Percentiles rank a stretch among this genome's conserved stretches.
Evolutionary conservation across 2,888 invertebrate species (phyloP).

Genomic region (Tenthredo mesomela): DNA sequence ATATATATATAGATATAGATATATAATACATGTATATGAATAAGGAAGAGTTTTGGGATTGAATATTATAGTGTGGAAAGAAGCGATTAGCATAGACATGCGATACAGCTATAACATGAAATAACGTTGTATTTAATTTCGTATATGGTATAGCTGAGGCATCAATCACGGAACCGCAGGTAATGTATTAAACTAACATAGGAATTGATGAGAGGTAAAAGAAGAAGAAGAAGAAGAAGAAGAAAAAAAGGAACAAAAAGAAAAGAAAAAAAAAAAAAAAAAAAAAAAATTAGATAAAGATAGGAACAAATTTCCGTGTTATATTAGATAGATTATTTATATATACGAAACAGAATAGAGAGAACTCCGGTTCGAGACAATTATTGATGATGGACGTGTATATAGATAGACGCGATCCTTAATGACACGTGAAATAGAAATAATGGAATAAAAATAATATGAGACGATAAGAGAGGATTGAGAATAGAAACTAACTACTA

Average conservation of each 20-base stretch:
- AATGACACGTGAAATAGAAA: neutral
- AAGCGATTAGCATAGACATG: slow-evolving; percentile 48
- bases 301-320: slow-evolving; percentile 21
- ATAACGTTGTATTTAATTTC: slow-evolving; percentile 23
- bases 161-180: slow-evolving; percentile 34
- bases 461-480: neutral
- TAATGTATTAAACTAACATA: slow-evolving; percentile 39
- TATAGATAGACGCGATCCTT: neutral
- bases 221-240: slow-evolving; percentile 57
- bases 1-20: no score
- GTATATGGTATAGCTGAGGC: slow-evolving; percentile 27
- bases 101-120: slow-evolving; percentile 36
- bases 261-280: no score
- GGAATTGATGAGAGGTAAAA: slow-evolving; percentile 28
- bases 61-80: slow-evolving; percentile 16
- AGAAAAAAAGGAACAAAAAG: no score
- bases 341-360: neutral
- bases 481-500: neutral
- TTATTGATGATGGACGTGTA: neutral
- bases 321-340: slow-evolving; percentile 31
- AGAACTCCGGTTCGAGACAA: slow-evolving; percentile 2
- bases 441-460: neutral
- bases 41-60: neutral
- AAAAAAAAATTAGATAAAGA: slow-evolving; percentile 60
- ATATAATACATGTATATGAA: slow-evolving; percentile 10